A percentile compares a stretch with the other conserved stretches of the same genome.
Evolutionary conservation across 30 jellyfish, hydroid and myxozoan species (phyloP).

Genomic region (Haliclystus octoradiatus): DNA sequence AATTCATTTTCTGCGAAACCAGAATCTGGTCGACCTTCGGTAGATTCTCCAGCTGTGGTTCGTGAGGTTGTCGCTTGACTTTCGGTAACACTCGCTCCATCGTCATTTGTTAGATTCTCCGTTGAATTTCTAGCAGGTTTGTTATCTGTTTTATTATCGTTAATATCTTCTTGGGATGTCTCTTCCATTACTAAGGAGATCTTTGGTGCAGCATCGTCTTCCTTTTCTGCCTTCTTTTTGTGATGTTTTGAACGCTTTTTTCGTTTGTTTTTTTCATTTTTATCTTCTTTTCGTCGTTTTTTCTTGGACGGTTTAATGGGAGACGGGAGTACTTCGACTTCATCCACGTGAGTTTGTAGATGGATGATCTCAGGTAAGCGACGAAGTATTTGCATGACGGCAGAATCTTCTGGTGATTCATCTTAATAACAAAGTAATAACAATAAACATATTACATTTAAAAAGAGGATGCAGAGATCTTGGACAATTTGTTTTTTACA

Average conservation of each 20-base stretch:
- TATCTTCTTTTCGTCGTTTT: conserved; percentile 8
- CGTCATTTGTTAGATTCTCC: background rate
- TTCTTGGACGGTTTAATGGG: conserved; percentile 11
- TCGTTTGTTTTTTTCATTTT: background rate
- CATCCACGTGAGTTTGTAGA: conserved; percentile 1
- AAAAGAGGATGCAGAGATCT: too few relatives aligned
- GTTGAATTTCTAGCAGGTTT: background rate
- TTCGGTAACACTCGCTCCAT: background rate
- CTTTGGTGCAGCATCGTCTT: background rate
- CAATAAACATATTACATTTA: too few relatives aligned
- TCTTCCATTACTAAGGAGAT: background rate
- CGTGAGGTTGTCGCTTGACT: conserved; percentile 4
- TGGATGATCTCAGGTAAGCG: background rate
- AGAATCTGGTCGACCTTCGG: conserved; percentile 8
- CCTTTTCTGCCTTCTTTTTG: background rate
- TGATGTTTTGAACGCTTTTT: background rate
- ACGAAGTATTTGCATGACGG: background rate
- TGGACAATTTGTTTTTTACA: background rate
- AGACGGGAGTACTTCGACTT: background rate
- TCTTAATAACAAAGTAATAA: too few relatives aligned
- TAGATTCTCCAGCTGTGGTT: background rate
- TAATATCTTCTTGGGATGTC: background rate
- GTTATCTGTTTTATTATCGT: background rate
- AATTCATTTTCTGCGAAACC: conserved; percentile 8
- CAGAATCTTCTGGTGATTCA: background rate